Percentiles rank a stretch among this genome's conserved stretches.
phyloP scores from a whole-genome alignment of 2,888 invertebrate genomes.

The Synergus itoensis region DNA sequence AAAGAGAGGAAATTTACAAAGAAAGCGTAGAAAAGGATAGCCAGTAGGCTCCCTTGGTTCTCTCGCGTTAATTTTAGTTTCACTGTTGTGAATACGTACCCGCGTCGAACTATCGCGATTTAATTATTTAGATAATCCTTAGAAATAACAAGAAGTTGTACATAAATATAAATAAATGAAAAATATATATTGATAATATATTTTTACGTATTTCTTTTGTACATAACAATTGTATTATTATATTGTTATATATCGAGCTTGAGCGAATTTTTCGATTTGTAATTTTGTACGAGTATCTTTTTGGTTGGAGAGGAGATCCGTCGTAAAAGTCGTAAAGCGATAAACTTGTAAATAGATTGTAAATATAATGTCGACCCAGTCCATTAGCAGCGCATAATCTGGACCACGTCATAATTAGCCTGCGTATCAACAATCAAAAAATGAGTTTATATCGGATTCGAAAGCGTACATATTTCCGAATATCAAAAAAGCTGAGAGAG shows the following conservation, averaged over 20 bases:
- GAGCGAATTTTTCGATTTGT: constrained; percentile 8
- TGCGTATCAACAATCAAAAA: constrained; percentile 64
- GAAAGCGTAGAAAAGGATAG: not conserved
- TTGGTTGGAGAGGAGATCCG: constrained; percentile 38
- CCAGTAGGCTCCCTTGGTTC: constrained; percentile 6
- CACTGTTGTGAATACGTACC: not conserved
- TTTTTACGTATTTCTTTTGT: constrained; percentile 50
- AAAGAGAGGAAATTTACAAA: not conserved
- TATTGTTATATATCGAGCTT: not conserved
- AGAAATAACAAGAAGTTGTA: constrained; percentile 22
- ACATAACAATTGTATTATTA: constrained; percentile 45
- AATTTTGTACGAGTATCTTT: constrained; percentile 23
- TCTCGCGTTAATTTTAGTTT: not conserved
- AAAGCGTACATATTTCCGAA: constrained; percentile 49
- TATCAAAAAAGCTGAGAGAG: not conserved
- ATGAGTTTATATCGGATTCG: constrained; percentile 58
- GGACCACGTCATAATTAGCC: constrained; percentile 51
- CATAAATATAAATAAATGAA: constrained; percentile 46
- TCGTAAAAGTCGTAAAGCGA: constrained; percentile 46
- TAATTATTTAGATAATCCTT: constrained; percentile 5
- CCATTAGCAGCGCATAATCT: constrained; percentile 49
- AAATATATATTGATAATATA: constrained; percentile 44
- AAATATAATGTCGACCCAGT: constrained; percentile 52
- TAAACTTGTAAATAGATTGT: constrained; percentile 56
- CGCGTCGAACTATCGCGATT: not conserved